Evolutionary conservation across 2,113 vertebrate genomes (phyloP).

Genomic region (Datnioides undecimradiatus): DNA sequence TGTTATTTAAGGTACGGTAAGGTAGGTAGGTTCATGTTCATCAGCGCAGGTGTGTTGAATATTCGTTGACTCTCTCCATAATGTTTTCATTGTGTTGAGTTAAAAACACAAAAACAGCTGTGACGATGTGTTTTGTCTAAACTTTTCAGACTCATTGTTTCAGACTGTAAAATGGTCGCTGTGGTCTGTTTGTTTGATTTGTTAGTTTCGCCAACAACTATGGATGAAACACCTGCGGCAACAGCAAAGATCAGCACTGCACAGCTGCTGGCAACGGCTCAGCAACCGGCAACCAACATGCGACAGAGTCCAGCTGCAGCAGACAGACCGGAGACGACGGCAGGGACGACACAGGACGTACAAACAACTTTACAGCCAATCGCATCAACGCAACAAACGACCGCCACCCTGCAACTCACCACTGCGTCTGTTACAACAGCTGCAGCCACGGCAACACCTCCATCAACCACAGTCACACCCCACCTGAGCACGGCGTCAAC

Average conservation of each 20-base stretch:
- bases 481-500: neutral
- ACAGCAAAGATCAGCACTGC: neutral
- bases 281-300: fast-evolving
- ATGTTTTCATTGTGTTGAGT: too few species aligned
- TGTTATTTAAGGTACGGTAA: too few species aligned
- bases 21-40: too few species aligned
- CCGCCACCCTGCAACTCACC: neutral
- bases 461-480: neutral
- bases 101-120: too few species aligned
- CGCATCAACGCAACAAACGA: neutral
- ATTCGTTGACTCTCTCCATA: too few species aligned
- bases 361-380: neutral
- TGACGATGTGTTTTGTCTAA: too few species aligned
- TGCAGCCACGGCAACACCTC: neutral
- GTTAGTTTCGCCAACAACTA: slow-evolving; percentile 36
- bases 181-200: slow-evolving; percentile 2
- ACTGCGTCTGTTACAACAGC: fast-evolving
- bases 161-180: too few species aligned
- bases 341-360: neutral
- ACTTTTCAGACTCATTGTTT: too few species aligned
- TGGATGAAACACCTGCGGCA: neutral
- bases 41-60: too few species aligned
- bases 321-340: fast-evolving
- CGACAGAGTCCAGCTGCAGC: neutral
- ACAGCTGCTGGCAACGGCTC: neutral